phyloP scores from a whole-genome alignment of 1,140 invertebrate species.

The Uloborus diversus region DNA sequence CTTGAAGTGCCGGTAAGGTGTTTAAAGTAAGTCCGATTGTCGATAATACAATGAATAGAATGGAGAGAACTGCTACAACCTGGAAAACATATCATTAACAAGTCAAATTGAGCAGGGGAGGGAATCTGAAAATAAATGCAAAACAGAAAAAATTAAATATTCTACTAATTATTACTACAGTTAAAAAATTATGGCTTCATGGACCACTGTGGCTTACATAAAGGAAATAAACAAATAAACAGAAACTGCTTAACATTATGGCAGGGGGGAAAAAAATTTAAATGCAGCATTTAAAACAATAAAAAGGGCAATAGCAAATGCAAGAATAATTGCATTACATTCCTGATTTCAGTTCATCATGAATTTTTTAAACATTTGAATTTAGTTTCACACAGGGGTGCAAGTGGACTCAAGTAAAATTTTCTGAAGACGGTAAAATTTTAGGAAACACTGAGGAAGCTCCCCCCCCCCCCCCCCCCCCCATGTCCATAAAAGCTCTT shows the following conservation, averaged over 20 bases:
- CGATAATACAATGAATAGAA: constrained; percentile 99
- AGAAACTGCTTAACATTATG: not conserved
- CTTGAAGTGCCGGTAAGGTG: constrained; percentile 95
- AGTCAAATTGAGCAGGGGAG: constrained; percentile 21
- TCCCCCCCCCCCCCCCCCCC: too few relatives aligned
- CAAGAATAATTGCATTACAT: not conserved
- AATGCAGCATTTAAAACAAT: too few relatives aligned
- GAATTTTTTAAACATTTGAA: not conserved
- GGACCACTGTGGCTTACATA: constrained; percentile 26
- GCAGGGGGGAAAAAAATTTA: too few relatives aligned
- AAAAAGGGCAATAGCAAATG: not conserved
- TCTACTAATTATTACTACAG: too few relatives aligned
- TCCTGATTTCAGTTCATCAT: not conserved
- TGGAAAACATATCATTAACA: constrained; percentile 68
- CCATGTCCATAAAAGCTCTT: too few relatives aligned
- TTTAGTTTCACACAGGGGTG: not conserved
- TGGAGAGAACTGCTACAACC: constrained; percentile 99
- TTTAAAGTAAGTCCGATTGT: constrained; percentile 98
- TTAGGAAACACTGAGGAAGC: too few relatives aligned
- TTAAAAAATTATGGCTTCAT: constrained; percentile 7
- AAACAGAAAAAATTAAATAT: constrained; percentile 15
- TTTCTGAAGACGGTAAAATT: too few relatives aligned
- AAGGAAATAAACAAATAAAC: not conserved
- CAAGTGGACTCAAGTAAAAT: not conserved
- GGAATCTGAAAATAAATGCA: not conserved